Percentiles rank a stretch among this genome's conserved stretches.
These are phyloP conservation scores for Bradypus variegatus DNA, from an alignment of 2,797 vertebrate species.

Conservation along the genomic window DNA sequence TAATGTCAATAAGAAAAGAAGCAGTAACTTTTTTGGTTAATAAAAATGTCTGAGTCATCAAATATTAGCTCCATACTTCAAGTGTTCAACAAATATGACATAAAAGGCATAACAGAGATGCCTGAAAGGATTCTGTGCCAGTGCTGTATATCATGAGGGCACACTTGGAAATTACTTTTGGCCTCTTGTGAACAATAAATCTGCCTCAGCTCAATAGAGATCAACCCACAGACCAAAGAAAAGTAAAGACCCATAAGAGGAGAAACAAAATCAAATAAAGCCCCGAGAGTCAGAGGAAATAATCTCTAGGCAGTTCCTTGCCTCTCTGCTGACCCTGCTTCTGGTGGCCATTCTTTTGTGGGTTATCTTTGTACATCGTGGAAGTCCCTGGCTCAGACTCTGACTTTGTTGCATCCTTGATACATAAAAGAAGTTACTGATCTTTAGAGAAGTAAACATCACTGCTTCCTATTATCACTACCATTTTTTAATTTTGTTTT, in stretches of 20 bases:
- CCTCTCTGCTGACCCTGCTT: background rate
- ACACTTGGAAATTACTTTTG: constrained; percentile 48
- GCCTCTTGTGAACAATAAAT: constrained; percentile 35
- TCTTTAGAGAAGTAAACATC: background rate
- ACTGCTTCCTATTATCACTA: background rate
- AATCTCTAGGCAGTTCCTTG: background rate
- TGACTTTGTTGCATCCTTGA: background rate
- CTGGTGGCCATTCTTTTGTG: background rate
- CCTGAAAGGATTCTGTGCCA: constrained; percentile 8
- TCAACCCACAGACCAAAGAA: constrained; percentile 31
- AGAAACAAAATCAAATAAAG: constrained; percentile 42
- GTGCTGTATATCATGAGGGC: background rate
- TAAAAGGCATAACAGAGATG: background rate
- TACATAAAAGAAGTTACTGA: background rate
- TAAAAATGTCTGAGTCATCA: constrained; percentile 54
- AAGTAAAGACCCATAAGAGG: constrained; percentile 15
- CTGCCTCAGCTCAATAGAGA: constrained; percentile 39
- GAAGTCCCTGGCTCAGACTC: background rate
- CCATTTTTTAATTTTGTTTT: background rate
- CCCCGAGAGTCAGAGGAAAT: background rate
- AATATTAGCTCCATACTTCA: constrained; percentile 40
- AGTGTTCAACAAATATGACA: constrained; percentile 42
- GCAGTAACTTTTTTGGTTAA: constrained; percentile 47
- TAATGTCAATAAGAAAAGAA: constrained; percentile 32
- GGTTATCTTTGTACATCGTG: background rate